A percentile compares a stretch with the other conserved stretches of the same genome.
phyloP scores from a whole-genome alignment of 2,797 vertebrate genomes.

The Gallinago stenura region DNA sequence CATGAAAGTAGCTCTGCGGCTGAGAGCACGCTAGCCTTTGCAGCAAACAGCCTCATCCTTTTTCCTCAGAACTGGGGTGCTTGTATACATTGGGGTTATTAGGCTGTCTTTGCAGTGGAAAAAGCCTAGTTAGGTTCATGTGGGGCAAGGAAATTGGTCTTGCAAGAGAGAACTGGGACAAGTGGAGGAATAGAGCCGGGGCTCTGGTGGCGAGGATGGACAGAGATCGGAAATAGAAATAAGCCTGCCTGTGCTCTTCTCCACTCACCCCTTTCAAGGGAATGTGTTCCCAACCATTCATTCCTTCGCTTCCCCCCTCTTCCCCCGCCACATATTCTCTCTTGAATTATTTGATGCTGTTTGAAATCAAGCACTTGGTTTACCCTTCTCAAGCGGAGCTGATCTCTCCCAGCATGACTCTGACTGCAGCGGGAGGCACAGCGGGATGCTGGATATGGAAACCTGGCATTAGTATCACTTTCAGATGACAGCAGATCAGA shows the following conservation, averaged over 20 bases:
- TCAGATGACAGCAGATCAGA: slow-evolving; percentile 61
- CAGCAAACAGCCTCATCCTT: background rate
- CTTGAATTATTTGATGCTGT: slow-evolving; percentile 34
- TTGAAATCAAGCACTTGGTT: slow-evolving; percentile 69
- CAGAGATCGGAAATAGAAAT: background rate
- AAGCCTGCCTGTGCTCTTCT: background rate
- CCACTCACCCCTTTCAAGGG: background rate
- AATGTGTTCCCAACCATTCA: background rate
- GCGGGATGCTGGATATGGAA: slow-evolving; percentile 52
- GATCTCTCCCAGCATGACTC: slow-evolving; percentile 63
- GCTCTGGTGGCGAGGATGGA: background rate
- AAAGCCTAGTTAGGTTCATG: background rate
- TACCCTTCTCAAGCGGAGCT: slow-evolving; percentile 42
- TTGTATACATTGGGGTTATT: background rate
- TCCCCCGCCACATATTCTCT: background rate
- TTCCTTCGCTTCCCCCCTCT: background rate
- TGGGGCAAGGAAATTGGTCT: background rate
- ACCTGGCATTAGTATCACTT: slow-evolving; percentile 72
- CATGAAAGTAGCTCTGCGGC: background rate
- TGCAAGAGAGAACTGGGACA: background rate
- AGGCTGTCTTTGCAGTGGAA: background rate
- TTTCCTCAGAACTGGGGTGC: background rate
- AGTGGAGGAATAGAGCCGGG: fast-evolving
- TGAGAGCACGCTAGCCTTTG: background rate
- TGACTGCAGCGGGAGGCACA: slow-evolving; percentile 52